phyloP scores from a whole-genome alignment of 2,888 invertebrate species.

The Ophion costatus region DNA sequence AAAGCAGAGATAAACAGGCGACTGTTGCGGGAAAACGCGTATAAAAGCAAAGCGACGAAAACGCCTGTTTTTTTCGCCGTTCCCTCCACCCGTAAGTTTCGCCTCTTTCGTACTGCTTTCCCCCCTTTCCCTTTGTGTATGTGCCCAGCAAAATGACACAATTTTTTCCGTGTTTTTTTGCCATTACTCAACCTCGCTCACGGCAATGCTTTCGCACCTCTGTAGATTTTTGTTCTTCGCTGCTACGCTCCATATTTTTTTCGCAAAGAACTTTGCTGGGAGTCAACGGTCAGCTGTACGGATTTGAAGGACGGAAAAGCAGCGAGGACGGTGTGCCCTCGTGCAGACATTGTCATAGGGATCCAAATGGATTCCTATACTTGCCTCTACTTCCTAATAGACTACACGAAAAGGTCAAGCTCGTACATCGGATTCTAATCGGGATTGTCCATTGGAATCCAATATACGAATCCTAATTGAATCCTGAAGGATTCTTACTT shows the following conservation, averaged over 20 bases:
- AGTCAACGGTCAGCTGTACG: neutral
- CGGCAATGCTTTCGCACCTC: slow-evolving; percentile 61
- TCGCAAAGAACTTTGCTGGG: slow-evolving; percentile 29
- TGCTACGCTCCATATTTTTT: slow-evolving; percentile 17
- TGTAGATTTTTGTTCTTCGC: slow-evolving; percentile 33
- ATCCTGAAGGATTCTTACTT: too few species aligned
- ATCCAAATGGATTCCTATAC: too few species aligned
- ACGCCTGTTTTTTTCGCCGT: slow-evolving; percentile 69
- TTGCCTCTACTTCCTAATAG: too few species aligned
- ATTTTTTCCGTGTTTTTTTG: slow-evolving; percentile 47
- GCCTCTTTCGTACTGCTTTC: slow-evolving; percentile 14
- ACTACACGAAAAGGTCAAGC: too few species aligned
- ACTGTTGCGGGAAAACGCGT: slow-evolving; percentile 81
- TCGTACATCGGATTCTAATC: too few species aligned
- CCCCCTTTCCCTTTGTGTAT: slow-evolving; percentile 29
- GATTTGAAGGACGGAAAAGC: neutral
- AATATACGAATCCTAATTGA: too few species aligned
- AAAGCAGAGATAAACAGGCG: slow-evolving; percentile 80
- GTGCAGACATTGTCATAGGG: too few species aligned
- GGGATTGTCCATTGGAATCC: too few species aligned
- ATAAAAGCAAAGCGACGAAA: slow-evolving; percentile 73
- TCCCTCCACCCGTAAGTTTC: slow-evolving; percentile 52
- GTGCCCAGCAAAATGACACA: slow-evolving; percentile 56
- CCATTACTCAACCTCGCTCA: slow-evolving; percentile 42
- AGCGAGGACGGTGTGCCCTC: neutral